These are phyloP conservation scores for Trachelus stipa DNA, from an alignment of 2,888 invertebrate species.

Conservation along the genomic window DNA sequence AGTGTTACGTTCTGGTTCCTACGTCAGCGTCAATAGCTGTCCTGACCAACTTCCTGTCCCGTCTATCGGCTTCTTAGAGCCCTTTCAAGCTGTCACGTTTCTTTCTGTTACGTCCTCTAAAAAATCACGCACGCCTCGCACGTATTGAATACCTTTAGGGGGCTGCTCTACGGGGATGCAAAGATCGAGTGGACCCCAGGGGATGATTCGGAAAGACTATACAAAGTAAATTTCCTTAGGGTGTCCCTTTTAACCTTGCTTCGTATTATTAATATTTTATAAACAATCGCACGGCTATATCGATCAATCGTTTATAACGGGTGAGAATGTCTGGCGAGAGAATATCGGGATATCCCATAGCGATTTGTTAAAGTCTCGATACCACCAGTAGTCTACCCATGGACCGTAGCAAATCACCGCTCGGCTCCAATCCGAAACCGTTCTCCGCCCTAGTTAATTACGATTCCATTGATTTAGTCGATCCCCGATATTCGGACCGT, in stretches of 20 bases:
- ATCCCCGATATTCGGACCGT: constrained; percentile 27
- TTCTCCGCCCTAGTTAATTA: constrained; percentile 48
- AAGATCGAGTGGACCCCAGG: not conserved
- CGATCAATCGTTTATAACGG: not conserved
- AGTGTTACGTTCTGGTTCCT: not conserved
- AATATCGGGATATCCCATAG: not conserved
- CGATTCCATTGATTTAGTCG: constrained; percentile 57
- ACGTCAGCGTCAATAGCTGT: not conserved
- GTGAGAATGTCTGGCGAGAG: not conserved
- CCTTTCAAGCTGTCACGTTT: not conserved
- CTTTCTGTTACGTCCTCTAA: not conserved
- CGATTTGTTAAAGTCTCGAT: not conserved
- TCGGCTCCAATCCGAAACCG: constrained; percentile 28
- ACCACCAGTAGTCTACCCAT: not conserved
- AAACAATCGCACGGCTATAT: not conserved
- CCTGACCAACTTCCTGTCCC: not conserved
- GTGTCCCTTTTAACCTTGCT: not conserved
- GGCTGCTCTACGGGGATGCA: not conserved
- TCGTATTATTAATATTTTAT: not conserved
- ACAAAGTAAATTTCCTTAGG: not conserved
- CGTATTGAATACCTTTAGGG: not conserved
- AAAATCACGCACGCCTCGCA: not conserved
- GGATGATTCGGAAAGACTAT: not conserved
- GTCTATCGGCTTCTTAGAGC: not conserved
- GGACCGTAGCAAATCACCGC: not conserved